Evolutionary conservation across 2,797 vertebrate species (phyloP).

Genomic region (Pseudomugil gertrudae): DNA sequence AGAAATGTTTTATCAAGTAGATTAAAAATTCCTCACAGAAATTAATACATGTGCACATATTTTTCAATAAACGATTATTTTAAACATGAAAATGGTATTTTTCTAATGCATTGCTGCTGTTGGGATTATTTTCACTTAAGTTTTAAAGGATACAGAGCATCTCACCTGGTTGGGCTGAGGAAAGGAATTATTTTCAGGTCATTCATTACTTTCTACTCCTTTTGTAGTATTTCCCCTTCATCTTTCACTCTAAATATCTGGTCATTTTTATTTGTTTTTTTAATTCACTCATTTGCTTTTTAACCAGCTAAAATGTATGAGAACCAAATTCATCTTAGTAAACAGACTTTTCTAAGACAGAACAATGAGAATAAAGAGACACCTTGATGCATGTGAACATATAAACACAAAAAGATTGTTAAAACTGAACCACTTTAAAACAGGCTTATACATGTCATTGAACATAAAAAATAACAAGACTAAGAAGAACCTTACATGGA

Average conservation of each 20-base stretch:
- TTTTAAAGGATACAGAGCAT: not conserved
- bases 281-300: not conserved
- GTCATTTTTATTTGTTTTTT: not conserved
- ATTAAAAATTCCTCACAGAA: not conserved
- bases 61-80: too few relatives aligned
- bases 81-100: not conserved
- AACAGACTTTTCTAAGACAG: too few relatives aligned
- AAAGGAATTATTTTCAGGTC: not conserved
- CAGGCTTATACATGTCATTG: too few relatives aligned
- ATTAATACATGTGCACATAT: not conserved
- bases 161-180: not conserved
- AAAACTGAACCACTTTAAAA: too few relatives aligned
- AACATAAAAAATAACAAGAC: too few relatives aligned
- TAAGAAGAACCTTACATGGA: too few relatives aligned
- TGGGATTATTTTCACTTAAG: not conserved
- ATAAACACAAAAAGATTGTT: too few relatives aligned
- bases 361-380: not conserved
- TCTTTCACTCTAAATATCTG: not conserved
- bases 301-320: not conserved
- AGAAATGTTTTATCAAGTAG: not conserved
- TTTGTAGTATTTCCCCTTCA: not conserved
- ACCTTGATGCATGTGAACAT: too few relatives aligned
- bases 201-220: not conserved
- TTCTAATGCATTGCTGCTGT: not conserved
- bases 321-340: too few relatives aligned